Evolutionary conservation across 2,797 vertebrate genomes (phyloP).

Genomic region (Presbytis comata): DNA sequence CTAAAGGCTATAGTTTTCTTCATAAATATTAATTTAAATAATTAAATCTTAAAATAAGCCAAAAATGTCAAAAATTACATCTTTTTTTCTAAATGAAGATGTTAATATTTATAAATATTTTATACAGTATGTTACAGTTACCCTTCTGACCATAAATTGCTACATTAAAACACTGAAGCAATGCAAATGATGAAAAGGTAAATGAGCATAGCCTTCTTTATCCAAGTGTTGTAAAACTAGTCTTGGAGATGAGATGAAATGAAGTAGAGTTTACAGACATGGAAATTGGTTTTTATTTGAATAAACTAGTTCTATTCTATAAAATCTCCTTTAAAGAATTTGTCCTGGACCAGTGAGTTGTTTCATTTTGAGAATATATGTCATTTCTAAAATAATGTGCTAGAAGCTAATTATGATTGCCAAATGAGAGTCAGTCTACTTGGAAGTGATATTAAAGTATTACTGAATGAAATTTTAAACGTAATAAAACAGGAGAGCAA

Average conservation of each 20-base stretch:
- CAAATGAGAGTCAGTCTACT: background rate
- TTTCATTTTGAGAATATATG: background rate
- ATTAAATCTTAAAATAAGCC: background rate
- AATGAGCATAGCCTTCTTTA: background rate
- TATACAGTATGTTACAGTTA: background rate
- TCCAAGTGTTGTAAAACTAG: background rate
- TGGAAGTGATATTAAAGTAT: slow-evolving; percentile 20
- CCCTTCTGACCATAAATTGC: background rate
- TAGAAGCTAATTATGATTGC: background rate
- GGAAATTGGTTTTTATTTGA: background rate
- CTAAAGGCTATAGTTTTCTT: background rate
- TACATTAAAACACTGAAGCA: background rate
- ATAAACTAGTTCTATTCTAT: background rate
- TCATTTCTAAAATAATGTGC: background rate
- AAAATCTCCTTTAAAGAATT: slow-evolving; percentile 7
- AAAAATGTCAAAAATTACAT: background rate
- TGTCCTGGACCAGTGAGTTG: background rate
- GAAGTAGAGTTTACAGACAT: background rate
- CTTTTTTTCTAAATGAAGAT: background rate
- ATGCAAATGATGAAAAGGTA: background rate
- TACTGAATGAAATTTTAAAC: background rate
- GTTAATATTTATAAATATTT: background rate
- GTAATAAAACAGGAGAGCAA: background rate
- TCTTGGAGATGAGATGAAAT: background rate
- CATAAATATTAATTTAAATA: background rate